A percentile compares a stretch with the other conserved stretches of the same genome.
These are phyloP conservation scores for Platalea minor DNA, from an alignment of 2,797 vertebrate species.

Conservation along the genomic window DNA sequence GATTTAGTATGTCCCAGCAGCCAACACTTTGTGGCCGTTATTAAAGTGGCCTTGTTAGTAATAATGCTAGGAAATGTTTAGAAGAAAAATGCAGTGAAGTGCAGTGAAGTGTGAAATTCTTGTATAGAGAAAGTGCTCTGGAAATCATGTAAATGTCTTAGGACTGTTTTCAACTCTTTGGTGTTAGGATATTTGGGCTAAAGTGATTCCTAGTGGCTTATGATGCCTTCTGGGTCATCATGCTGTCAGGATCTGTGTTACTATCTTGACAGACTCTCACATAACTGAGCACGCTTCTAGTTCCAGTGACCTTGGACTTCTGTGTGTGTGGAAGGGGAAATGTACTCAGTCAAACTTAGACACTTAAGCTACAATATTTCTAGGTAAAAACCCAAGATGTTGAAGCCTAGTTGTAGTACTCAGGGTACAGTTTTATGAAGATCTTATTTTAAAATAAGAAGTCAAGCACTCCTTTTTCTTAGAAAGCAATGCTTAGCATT, in stretches of 20 bases:
- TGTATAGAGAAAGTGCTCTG: not conserved
- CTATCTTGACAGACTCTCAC: not conserved
- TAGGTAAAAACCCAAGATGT: not conserved
- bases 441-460: not conserved
- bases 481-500: not conserved
- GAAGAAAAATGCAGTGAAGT: not conserved
- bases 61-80: not conserved
- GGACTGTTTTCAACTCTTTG: not conserved
- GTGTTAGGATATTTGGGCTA: not conserved
- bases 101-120: not conserved
- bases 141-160: not conserved
- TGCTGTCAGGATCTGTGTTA: not conserved
- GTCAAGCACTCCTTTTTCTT: not conserved
- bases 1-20: not conserved
- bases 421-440: not conserved
- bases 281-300: not conserved
- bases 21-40: not conserved
- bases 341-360: not conserved
- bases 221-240: not conserved
- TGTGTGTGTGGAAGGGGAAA: not conserved
- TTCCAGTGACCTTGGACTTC: not conserved
- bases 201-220: not conserved
- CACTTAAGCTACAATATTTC: not conserved
- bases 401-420: not conserved
- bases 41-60: not conserved